Evolutionary conservation across 2,113 vertebrate species (phyloP).

Genomic region (Poecilia latipinna): DNA sequence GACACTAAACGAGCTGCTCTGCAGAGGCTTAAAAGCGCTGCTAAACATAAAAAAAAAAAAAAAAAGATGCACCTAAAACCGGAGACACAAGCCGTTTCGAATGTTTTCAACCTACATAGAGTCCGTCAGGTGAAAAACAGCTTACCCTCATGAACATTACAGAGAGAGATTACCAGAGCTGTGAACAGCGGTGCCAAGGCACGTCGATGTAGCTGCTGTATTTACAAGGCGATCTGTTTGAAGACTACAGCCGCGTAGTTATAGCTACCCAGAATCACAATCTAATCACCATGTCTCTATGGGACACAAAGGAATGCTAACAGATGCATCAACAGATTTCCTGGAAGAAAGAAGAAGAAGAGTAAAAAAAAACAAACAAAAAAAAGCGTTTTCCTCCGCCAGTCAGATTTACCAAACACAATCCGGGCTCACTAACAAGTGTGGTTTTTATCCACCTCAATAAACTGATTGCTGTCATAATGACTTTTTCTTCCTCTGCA

Average conservation of each 20-base stretch:
- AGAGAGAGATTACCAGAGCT: conserved; percentile 22
- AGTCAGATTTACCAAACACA: conserved; percentile 50
- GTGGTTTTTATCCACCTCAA: conserved; percentile 50
- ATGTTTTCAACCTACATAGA: conserved; percentile 25
- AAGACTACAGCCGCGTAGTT: conserved; percentile 55
- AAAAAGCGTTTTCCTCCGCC: conserved; percentile 21
- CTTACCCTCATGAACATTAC: conserved; percentile 11
- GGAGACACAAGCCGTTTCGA: neutral
- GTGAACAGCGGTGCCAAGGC: conserved; percentile 34
- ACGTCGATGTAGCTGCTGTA: conserved; percentile 47
- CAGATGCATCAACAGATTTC: conserved; percentile 30
- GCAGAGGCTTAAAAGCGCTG: conserved; percentile 17
- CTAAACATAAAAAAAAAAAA: neutral
- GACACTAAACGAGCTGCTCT: conserved; percentile 20
- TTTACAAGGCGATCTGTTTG: conserved; percentile 50
- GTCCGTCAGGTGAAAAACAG: conserved; percentile 38
- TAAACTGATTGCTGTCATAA: conserved; percentile 40
- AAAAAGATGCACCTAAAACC: neutral
- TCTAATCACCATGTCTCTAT: conserved; percentile 24
- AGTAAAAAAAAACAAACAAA: neutral
- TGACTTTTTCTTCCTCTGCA: conserved; percentile 40
- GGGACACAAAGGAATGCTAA: neutral
- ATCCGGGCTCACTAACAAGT: conserved; percentile 25
- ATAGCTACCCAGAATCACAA: conserved; percentile 53
- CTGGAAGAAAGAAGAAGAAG: neutral